Evolutionary conservation across 2,797 vertebrate genomes (phyloP), one percentile per base, ranked within the genome.

Genomic region (Pangasius sanitwongsei): DNA sequence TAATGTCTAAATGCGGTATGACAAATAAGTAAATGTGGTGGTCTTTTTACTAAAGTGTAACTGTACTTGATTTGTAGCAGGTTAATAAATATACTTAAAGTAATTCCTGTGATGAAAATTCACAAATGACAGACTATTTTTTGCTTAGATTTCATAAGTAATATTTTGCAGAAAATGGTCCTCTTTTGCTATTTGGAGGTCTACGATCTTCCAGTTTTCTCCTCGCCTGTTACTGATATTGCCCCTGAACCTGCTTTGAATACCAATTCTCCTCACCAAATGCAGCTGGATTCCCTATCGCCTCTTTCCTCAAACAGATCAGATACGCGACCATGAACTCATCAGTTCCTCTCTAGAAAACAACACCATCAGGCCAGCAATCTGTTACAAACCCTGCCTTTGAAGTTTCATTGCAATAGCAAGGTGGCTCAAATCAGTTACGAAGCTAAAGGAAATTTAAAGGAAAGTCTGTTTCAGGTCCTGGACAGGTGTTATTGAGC

Each of bases 171-270:
- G 28, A 87, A 55, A 83, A 74, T 13, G 16, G 6, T 44, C 34
- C 63, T 48, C 4, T 44, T 59, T 83, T 70, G 34, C 28, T 59
- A 87, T 72, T 72, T 72, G 6, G 28, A 12, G 28, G 31, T 84
- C 57, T 18, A 77, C 53, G 9, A 84, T 83, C 18, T 83, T 57
- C 25, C 59, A 34, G 44, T 88, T 88, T 85, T n/a, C 57, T 88
- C 41, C 20, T 77, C 48, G 50, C 41, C 70, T 2, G 31, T 85
- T 65, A 85, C 70, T 77, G 67, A 83, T 83, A 84, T 84, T 20
- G 44, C 41, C 82, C 69, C 55, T 37, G 81, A 65, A 75, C 50
- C 50, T 80, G 63, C 34, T 81, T 2, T 61, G 65, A 89, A 86
- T 72, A 86, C 75, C 84, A 86, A 81, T 72, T 53, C 7, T 48